phyloP scores from a whole-genome alignment of 2,113 vertebrate species.

The Bolborhynchus lineola region DNA sequence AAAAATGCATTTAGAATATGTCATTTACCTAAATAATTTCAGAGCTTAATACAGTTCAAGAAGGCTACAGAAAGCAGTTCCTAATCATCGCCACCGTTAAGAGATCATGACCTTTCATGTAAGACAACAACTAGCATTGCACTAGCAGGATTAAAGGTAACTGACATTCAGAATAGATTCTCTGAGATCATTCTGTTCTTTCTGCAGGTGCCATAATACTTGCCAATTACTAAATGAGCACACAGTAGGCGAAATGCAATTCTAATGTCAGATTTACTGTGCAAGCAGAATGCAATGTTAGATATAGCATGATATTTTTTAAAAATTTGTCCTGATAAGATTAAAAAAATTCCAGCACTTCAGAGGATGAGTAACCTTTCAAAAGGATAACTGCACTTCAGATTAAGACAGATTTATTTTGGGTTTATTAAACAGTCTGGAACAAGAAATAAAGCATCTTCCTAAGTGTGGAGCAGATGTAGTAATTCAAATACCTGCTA shows the following conservation, averaged over 20 bases:
- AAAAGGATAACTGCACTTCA: neutral
- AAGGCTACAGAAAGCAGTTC: neutral
- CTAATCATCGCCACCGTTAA: neutral
- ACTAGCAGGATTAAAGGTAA: neutral
- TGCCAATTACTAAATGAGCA: neutral
- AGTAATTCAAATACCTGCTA: neutral
- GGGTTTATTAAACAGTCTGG: neutral
- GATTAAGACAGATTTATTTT: neutral
- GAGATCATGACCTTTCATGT: neutral
- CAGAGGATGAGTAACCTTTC: neutral
- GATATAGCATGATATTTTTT: neutral
- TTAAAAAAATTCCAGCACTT: neutral
- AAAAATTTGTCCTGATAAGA: neutral
- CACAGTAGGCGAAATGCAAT: neutral
- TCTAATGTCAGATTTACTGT: neutral
- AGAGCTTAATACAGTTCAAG: neutral
- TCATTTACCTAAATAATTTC: neutral
- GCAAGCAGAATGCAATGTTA: neutral
- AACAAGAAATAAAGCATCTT: neutral
- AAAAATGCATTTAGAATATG: neutral
- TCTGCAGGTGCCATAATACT: neutral
- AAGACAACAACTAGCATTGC: neutral
- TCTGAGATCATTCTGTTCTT: neutral
- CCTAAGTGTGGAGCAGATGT: neutral
- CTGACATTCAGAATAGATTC: neutral